Base-by-base conservation (phyloP, 2,113 vertebrate species). In the Pelusios castaneus region DNA sequence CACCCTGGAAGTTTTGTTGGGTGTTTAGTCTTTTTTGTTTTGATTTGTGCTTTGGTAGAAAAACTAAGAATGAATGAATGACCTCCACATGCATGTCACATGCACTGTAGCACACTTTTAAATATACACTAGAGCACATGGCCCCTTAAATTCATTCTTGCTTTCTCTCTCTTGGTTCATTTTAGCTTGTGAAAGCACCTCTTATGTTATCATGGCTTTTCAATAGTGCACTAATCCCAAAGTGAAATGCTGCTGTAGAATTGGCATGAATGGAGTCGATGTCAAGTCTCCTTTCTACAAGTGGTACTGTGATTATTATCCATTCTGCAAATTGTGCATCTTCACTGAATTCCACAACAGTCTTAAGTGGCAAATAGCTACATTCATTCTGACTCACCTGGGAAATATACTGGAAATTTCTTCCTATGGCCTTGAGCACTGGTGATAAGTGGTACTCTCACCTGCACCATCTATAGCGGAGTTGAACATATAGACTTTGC, bases 141-240 rank as follows among this genome's bases (percentile, higher is more conserved):
- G 16, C 34, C 56, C 75, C 24, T 34, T 6, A 13, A 55, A 34
- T 38, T 63, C 16, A n/a, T 67, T 67, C 60, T 67, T 13, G 8
- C 16, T n/a, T 5, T n/a, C 34, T 19, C 60, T 8, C 60, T 67
- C 51, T 52, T 52, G 9, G 45, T 3, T 41, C 55, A 5, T 25
- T 43, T 63, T 0, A 49, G 81, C n/a, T 81, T 9, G 12, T 41
- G 27, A 10, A 63, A 14, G 54, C 3, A 0, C 10, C 0, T 11
- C 31, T 24, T 2, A 0, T 14, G 82, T 3, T 6, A 5, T 11
- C 21, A 1, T 2, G 76, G 45, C 51, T 43, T 0, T 5, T 70
- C n/a, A 70, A 29, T 29, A 58, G 76, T 89, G 84, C 67, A 14
- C 84, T 4, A 5, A 80, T 81, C 83, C 73, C 60, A 63, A 45